Conservation (phyloP, 2,888 invertebrate species). For the Trypoxylon attenuatum region DNA sequence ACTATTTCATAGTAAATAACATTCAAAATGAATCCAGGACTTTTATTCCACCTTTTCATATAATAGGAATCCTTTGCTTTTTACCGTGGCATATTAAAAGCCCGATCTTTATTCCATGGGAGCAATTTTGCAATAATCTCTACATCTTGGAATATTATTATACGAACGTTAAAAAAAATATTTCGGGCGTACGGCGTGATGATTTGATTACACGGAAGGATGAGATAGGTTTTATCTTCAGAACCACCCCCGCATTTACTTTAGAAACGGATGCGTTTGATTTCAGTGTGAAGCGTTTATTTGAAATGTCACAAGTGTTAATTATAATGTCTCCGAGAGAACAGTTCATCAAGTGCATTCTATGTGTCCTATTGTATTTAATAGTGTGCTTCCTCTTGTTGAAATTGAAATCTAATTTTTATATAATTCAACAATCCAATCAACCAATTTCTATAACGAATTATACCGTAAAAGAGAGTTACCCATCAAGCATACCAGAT, state of each 20-base stretch:
- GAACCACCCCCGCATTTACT: conserved; percentile 19
- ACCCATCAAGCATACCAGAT: background rate
- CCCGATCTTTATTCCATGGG: no score
- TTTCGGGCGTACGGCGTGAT: background rate
- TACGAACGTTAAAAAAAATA: no score
- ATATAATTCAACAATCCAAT: background rate
- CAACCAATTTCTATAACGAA: background rate
- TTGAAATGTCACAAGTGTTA: conserved; percentile 10
- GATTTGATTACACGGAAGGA: conserved; percentile 4
- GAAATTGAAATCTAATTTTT: conserved; percentile 10
- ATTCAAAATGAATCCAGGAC: conserved; percentile 7
- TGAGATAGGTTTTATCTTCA: conserved; percentile 42
- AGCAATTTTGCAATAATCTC: no score
- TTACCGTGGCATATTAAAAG: background rate
- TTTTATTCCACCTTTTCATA: conserved; percentile 6
- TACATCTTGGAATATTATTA: no score
- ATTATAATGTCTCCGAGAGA: conserved; percentile 43
- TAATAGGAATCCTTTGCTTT: background rate
- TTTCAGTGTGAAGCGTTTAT: no score
- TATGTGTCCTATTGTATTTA: conserved; percentile 42
- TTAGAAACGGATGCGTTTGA: no score
- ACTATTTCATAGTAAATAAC: conserved; percentile 39
- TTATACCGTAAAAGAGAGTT: no score
- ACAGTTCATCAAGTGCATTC: conserved; percentile 48
- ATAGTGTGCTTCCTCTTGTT: conserved; percentile 26